Conservation (phyloP, 2,113 vertebrate species). For the Hemiscyllium ocellatum region DNA sequence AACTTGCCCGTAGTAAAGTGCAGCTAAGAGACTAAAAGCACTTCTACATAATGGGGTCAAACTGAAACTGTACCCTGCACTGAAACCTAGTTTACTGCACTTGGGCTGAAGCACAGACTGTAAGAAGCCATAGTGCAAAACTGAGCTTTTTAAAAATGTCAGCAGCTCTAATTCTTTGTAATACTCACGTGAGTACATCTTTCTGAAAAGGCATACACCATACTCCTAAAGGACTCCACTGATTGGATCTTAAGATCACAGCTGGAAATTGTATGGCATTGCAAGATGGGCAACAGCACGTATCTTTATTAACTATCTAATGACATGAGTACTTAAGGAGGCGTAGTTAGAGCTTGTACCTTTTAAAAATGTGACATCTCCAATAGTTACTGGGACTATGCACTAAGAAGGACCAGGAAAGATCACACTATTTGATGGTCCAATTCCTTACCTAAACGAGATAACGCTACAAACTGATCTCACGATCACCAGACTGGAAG, state of each 20-base stretch:
- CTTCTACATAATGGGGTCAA: not conserved
- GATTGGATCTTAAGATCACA: not conserved
- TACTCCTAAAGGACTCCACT: not conserved
- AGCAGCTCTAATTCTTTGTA: not conserved
- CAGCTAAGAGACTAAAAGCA: not conserved
- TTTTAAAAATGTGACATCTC: not conserved
- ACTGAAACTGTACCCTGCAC: not conserved
- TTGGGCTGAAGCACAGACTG: not conserved
- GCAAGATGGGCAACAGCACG: not conserved
- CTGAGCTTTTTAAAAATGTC: not conserved
- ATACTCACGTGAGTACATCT: not conserved
- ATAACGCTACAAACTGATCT: not conserved
- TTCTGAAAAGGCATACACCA: not conserved
- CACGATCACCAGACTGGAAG: not conserved
- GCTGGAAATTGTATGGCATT: not conserved
- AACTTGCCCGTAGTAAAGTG: not conserved
- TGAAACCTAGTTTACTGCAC: not conserved
- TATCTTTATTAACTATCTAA: not conserved
- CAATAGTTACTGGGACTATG: not conserved
- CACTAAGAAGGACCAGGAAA: not conserved
- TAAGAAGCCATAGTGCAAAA: not conserved
- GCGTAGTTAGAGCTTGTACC: not conserved
- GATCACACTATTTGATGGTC: not conserved
- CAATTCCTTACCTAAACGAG: not conserved
- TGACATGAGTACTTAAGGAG: not conserved